Evolutionary conservation across 2,797 vertebrate genomes (phyloP).

Genomic region (Brotula barbata): DNA sequence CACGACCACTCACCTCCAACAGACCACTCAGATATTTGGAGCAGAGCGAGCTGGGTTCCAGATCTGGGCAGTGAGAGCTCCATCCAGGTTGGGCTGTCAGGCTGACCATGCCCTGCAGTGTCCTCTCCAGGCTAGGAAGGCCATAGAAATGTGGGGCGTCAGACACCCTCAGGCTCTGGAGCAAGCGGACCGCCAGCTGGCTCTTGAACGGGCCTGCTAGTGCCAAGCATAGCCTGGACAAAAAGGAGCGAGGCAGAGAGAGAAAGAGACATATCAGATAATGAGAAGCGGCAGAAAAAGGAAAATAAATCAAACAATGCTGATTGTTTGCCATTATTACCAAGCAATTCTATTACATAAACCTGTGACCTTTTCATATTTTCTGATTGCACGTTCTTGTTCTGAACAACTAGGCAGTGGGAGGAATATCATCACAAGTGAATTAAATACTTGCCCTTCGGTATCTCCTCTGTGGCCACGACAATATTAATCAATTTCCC

Average conservation of each 20-base stretch:
- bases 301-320: neutral
- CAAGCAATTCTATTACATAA: neutral
- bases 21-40: conserved; percentile 90
- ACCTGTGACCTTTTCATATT: neutral
- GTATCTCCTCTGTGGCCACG: neutral
- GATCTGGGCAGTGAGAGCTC: conserved; percentile 82
- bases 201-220: conserved; percentile 85
- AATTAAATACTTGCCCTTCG: conserved; percentile 5
- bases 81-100: conserved; percentile 89
- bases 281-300: conserved; percentile 6
- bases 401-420: conserved; percentile 5
- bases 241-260: conserved; percentile 33
- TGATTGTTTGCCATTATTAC: conserved; percentile 10
- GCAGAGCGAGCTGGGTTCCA: conserved; percentile 83
- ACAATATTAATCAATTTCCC: conserved; percentile 17
- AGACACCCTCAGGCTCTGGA: conserved; percentile 89
- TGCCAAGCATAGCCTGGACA: conserved; percentile 82
- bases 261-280: conserved; percentile 37
- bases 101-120: conserved; percentile 87
- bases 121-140: conserved; percentile 91
- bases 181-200: conserved; percentile 87
- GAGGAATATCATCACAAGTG: neutral
- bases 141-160: conserved; percentile 94
- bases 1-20: conserved; percentile 82
- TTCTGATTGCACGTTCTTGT: conserved; percentile 3